phyloP scores from a whole-genome alignment of 2,888 invertebrate genomes.

The Stenodema calcarata region DNA sequence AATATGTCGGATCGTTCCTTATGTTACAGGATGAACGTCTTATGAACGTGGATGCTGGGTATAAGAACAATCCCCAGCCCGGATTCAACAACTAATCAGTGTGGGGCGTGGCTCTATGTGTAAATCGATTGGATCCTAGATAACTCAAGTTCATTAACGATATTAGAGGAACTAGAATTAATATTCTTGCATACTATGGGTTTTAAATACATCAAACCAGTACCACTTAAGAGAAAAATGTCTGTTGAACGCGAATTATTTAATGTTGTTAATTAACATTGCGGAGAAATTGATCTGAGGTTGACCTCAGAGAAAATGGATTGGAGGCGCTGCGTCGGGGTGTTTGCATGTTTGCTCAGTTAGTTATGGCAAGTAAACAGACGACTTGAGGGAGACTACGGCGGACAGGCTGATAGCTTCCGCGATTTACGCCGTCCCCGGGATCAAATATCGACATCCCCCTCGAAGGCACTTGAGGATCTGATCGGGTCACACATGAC shows the following conservation, averaged over 20 bases:
- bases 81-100: too few species aligned
- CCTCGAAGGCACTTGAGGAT: neutral
- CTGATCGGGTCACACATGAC: neutral
- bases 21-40: too few species aligned
- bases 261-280: neutral
- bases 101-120: too few species aligned
- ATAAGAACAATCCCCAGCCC: too few species aligned
- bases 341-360: neutral
- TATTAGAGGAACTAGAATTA: too few species aligned
- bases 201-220: too few species aligned
- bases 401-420: neutral
- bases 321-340: neutral
- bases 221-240: too few species aligned
- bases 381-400: neutral
- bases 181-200: too few species aligned
- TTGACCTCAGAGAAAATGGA: neutral
- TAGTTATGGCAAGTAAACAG: constrained; percentile 2
- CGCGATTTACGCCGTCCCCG: neutral
- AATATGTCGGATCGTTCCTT: too few species aligned
- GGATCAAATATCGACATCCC: neutral
- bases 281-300: neutral
- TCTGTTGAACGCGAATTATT: neutral
- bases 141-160: too few species aligned
- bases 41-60: too few species aligned
- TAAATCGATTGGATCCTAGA: too few species aligned